Base-by-base conservation (phyloP, 2,888 invertebrate species). In the Serrognathus titanus region DNA sequence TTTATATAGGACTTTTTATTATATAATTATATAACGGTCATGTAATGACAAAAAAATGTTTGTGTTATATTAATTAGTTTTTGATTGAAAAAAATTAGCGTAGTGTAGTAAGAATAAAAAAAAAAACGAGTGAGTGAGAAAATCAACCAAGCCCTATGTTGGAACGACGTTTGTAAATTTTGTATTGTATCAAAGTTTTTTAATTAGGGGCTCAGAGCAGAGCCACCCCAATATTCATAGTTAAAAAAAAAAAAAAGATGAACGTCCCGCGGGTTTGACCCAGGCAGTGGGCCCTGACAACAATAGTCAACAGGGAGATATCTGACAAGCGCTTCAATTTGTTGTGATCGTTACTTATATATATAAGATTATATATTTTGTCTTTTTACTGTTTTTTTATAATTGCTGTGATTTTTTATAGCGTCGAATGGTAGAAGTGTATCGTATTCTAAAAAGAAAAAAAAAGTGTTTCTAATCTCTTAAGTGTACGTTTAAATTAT, bases 1-100 rank as follows among this genome's bases (percentile, higher is more conserved):
- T 75, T 76, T 74, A 74, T 75, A 75, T 73, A 73, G 71, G 73
- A 75, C 71, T 72, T 72, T 75, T 75, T 75, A 75, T 73, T 71
- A 73, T 66, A 60, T 56, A 62, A 57, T 62, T 58, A 60, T 58
- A 71, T 71, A 72, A 72, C 70, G 67, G 78, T 77, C 77, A 78
- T 76, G 63, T 72, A 73, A 77, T 77, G 78, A 77, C 78, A 68
- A 66, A 69, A 70, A 74, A 75, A 48, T 57, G 49, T 53, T 53
- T 57, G 57, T 57, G 53, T 53, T 57, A 53, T 57, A 52, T 57
- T 57, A 69, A 67, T 70, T 57, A 31, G 24, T 68, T 70, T 69
- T 43, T 66, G 66, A 67, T 65, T 67, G 49, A 52, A 55, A 50
- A 53, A 56, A 66, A 58, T 60, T 66, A 65, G 62, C 63, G 62